These are phyloP conservation scores for Meliscaeva auricollis DNA, from an alignment of 2,888 invertebrate genomes.

Conservation along the genomic window DNA sequence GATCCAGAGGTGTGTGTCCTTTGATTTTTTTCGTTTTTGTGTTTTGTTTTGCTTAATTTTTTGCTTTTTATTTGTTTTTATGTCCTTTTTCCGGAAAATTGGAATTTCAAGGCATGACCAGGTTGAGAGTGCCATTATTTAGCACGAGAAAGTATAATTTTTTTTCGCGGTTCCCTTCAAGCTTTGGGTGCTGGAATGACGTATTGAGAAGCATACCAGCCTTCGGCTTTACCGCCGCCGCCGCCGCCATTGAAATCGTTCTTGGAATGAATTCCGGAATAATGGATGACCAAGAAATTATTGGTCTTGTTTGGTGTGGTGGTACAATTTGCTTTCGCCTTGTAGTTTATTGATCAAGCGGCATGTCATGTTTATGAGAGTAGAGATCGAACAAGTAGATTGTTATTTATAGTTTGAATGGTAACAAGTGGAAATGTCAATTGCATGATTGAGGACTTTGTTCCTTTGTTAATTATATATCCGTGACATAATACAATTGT, in stretches of 20 bases:
- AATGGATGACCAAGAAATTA: slow-evolving; percentile 61
- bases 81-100: slow-evolving; percentile 53
- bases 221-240: background rate
- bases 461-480: background rate
- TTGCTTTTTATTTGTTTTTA: background rate
- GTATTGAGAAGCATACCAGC: slow-evolving; percentile 44
- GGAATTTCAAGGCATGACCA: slow-evolving; percentile 25
- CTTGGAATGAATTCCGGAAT: slow-evolving; percentile 44
- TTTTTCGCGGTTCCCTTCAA: slow-evolving; percentile 10
- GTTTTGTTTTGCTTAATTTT: background rate
- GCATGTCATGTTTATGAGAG: slow-evolving; percentile 63
- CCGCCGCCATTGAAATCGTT: slow-evolving; percentile 40
- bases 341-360: slow-evolving; percentile 54
- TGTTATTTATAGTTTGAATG: slow-evolving; percentile 52
- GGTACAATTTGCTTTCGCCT: slow-evolving; percentile 58
- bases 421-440: slow-evolving; percentile 48
- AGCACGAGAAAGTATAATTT: slow-evolving; percentile 73
- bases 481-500: background rate
- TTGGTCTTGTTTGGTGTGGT: slow-evolving; percentile 39
- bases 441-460: slow-evolving; percentile 18
- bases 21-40: slow-evolving; percentile 45
- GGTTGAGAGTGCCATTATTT: slow-evolving; percentile 51
- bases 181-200: slow-evolving; percentile 60
- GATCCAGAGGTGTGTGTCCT: slow-evolving; percentile 52
- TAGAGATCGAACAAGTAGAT: slow-evolving; percentile 48